A percentile compares a stretch with the other conserved stretches of the same genome.
phyloP scores from a whole-genome alignment of 2,888 invertebrate species.

The Agapetus fuscipes region DNA sequence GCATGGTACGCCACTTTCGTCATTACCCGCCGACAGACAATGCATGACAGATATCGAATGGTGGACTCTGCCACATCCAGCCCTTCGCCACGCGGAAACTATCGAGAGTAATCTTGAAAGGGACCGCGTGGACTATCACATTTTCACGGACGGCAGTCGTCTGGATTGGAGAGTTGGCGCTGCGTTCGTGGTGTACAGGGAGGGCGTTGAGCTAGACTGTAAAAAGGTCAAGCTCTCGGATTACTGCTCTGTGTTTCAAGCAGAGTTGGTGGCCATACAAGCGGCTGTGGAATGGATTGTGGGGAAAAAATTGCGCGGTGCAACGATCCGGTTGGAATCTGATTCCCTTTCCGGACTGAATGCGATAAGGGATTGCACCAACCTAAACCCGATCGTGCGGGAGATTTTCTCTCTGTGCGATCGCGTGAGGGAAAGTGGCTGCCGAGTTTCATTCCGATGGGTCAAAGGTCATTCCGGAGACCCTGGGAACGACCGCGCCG shows the following conservation, averaged over 20 bases:
- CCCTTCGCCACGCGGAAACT: not conserved
- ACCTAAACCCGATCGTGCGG: not conserved
- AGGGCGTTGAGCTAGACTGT: not conserved
- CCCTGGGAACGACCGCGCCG: not conserved
- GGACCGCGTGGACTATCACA: not conserved
- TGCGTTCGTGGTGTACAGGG: slow-evolving; percentile 1
- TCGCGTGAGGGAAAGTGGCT: not conserved
- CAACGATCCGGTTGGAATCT: not conserved
- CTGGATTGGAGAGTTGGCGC: not conserved
- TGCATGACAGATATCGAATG: not conserved
- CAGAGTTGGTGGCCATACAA: slow-evolving; percentile 3
- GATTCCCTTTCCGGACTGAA: not conserved
- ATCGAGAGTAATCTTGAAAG: not conserved
- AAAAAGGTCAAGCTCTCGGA: not conserved
- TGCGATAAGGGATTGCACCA: not conserved
- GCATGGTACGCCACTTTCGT: not conserved
- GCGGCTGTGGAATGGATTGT: not conserved
- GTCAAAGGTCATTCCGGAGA: slow-evolving; percentile 1
- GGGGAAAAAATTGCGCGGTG: not conserved
- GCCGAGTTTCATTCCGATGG: not conserved
- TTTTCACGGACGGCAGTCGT: slow-evolving; percentile 5
- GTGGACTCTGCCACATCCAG: not conserved
- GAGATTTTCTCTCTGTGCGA: not conserved
- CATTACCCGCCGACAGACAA: not conserved
- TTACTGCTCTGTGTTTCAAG: slow-evolving; percentile 6